phyloP scores from a whole-genome alignment of 2,888 invertebrate genomes.

The Cataglyphis albicans region DNA sequence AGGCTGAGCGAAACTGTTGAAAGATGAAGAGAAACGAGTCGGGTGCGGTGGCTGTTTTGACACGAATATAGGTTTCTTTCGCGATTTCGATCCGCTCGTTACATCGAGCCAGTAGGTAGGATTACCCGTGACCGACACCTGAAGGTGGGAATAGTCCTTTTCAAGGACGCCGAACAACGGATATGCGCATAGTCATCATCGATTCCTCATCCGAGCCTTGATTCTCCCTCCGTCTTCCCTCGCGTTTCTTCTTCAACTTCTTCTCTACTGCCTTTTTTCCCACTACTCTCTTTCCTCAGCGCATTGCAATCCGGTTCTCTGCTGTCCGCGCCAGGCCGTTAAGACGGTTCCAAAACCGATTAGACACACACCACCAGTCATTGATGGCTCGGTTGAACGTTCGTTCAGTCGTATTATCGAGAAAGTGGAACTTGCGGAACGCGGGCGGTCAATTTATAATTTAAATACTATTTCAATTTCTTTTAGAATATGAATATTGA shows the following conservation, averaged over 20 bases:
- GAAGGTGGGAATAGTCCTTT: conserved; percentile 77
- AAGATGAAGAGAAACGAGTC: conserved; percentile 48
- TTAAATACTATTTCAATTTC: conserved; percentile 12
- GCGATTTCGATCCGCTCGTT: conserved; percentile 84
- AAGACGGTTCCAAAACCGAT: conserved; percentile 67
- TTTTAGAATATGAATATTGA: background rate
- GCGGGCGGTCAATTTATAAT: conserved; percentile 21
- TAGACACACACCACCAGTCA: conserved; percentile 62
- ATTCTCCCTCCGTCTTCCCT: conserved; percentile 58
- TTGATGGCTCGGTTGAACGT: conserved; percentile 54
- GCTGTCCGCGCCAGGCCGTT: conserved; percentile 52
- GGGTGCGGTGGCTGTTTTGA: conserved; percentile 79
- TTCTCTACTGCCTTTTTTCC: conserved; percentile 55
- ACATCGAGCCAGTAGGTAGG: conserved; percentile 78
- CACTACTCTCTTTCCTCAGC: conserved; percentile 43
- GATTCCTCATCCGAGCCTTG: conserved; percentile 66
- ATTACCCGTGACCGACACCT: conserved; percentile 84
- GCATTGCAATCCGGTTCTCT: conserved; percentile 51
- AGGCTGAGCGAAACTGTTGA: conserved; percentile 38
- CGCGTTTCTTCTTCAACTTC: conserved; percentile 55
- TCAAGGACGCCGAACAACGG: conserved; percentile 79
- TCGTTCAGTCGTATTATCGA: conserved; percentile 46
- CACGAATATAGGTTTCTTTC: conserved; percentile 82
- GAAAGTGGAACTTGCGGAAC: conserved; percentile 31
- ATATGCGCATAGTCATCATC: conserved; percentile 81